Percentiles rank a stretch among this genome's conserved stretches.
Conservation (phyloP, 2,113 vertebrate species). For the Syngnathus scovelli region DNA sequence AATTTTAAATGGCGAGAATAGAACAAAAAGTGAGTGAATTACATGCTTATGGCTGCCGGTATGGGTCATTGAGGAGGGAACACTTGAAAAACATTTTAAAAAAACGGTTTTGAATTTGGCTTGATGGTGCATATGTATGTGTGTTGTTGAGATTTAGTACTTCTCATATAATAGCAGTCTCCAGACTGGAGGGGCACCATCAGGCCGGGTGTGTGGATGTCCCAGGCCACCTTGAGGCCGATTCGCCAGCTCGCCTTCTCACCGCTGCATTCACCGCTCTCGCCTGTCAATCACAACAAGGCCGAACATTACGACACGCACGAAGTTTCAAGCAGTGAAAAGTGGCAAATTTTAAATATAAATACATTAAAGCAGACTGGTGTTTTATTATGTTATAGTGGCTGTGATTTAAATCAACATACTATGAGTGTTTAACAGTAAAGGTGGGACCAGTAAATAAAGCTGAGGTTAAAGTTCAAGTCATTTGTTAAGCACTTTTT, state of each 20-base stretch:
- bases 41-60: conserved; percentile 18
- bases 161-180: conserved; percentile 86
- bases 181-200: conserved; percentile 86
- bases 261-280: conserved; percentile 72
- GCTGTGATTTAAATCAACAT: neutral
- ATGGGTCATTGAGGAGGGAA: conserved; percentile 48
- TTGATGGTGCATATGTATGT: conserved; percentile 10
- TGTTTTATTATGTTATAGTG: conserved; percentile 1
- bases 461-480: neutral
- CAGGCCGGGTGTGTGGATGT: conserved; percentile 93
- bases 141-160: conserved; percentile 38
- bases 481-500: neutral
- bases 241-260: conserved; percentile 80
- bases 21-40: conserved; percentile 34
- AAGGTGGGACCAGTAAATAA: neutral
- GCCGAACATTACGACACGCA: conserved; percentile 32
- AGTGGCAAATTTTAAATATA: neutral
- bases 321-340: conserved; percentile 23
- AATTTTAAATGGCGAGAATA: conserved; percentile 19
- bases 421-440: neutral
- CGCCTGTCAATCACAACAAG: conserved; percentile 55
- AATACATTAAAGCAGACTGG: neutral
- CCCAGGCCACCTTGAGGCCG: conserved; percentile 94
- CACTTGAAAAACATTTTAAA: conserved; percentile 30
- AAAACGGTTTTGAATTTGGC: conserved; percentile 22